Evolutionary conservation across 23 tunicate species (phyloP).

Genomic region (Halocynthia aurantium): DNA sequence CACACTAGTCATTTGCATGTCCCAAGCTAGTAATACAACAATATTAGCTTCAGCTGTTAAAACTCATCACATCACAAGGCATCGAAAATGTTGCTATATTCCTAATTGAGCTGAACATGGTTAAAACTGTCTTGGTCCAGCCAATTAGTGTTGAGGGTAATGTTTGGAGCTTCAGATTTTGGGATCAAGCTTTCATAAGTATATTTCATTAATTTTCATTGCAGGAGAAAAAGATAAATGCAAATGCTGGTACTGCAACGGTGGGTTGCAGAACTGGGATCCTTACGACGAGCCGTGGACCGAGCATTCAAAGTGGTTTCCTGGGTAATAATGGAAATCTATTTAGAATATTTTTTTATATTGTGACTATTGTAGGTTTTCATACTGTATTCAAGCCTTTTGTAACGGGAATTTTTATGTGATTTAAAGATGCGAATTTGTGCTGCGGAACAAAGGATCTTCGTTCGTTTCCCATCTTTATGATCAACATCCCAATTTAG

Average conservation of each 20-base stretch:
- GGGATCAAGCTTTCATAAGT: too few species aligned
- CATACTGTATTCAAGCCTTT: neutral
- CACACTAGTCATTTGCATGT: too few species aligned
- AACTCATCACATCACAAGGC: too few species aligned
- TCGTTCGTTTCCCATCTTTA: slow-evolving; percentile 2
- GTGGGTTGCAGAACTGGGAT: slow-evolving; percentile 28
- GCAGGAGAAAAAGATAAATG: slow-evolving; percentile 23
- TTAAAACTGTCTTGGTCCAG: too few species aligned
- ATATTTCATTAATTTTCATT: neutral
- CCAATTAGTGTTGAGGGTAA: too few species aligned
- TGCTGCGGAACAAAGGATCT: slow-evolving; percentile 10
- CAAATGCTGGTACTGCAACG: slow-evolving; percentile 21
- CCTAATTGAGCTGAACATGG: too few species aligned
- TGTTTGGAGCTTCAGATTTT: too few species aligned
- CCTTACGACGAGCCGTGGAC: slow-evolving; percentile 27
- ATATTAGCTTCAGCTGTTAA: too few species aligned
- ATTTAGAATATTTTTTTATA: neutral
- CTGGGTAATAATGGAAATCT: neutral
- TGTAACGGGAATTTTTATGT: neutral
- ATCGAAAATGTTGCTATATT: too few species aligned
- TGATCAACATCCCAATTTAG: slow-evolving; percentile 16
- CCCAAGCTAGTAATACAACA: too few species aligned
- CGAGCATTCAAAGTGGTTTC: slow-evolving; percentile 30
- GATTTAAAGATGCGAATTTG: slow-evolving; percentile 13
- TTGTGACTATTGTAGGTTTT: too few species aligned